Evolutionary conservation across 1,140 invertebrate species (phyloP).

Genomic region (Chironomus striatipennis): DNA sequence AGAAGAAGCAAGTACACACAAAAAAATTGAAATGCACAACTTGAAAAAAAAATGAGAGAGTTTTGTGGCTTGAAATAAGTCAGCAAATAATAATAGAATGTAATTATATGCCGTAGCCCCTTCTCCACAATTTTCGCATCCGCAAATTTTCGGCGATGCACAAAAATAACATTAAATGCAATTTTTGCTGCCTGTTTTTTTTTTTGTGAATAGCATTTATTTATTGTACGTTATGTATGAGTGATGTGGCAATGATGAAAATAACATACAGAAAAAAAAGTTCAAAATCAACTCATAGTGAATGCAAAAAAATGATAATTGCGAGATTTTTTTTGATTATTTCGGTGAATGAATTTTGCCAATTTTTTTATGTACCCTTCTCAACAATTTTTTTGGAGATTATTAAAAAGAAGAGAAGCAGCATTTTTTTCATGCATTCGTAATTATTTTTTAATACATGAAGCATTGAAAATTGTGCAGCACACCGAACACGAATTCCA

Average conservation of each 20-base stretch:
- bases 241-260: not conserved
- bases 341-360: too few relatives aligned
- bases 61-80: too few relatives aligned
- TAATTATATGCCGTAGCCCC: not conserved
- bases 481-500: too few relatives aligned
- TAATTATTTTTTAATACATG: conserved; percentile 20
- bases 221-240: not conserved
- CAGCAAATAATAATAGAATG: not conserved
- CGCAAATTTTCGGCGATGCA: not conserved
- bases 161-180: conserved; percentile 15
- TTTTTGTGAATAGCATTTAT: not conserved
- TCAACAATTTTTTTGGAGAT: too few relatives aligned
- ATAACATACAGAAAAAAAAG: not conserved
- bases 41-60: not conserved
- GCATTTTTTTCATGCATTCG: not conserved
- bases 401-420: too few relatives aligned
- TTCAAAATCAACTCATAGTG: not conserved
- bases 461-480: not conserved
- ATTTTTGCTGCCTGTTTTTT: not conserved
- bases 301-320: not conserved
- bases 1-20: conserved; percentile 20
- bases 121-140: not conserved
- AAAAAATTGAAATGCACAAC: conserved; percentile 16
- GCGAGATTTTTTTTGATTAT: not conserved
- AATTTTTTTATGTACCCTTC: too few relatives aligned